phyloP scores from a whole-genome alignment of 2,888 invertebrate genomes.

The Pherbina coryleti region DNA sequence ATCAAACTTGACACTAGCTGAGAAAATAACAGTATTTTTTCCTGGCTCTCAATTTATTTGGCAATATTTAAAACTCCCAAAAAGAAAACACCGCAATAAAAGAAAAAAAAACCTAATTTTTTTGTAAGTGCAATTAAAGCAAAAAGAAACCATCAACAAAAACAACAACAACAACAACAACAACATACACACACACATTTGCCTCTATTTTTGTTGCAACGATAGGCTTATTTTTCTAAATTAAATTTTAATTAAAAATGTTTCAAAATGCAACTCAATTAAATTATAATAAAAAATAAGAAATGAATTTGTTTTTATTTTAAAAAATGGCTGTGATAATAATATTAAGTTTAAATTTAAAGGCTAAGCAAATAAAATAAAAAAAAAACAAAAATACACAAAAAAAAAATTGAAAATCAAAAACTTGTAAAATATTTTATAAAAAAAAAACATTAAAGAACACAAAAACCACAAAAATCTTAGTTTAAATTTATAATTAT shows the following conservation, averaged over 20 bases:
- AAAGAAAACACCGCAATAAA: conserved; percentile 48
- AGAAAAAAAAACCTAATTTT: conserved; percentile 46
- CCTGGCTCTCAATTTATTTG: conserved; percentile 31
- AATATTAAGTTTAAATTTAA: conserved; percentile 52
- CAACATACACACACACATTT: conserved; percentile 49
- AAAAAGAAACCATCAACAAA: conserved; percentile 41
- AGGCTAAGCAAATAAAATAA: conserved; percentile 39
- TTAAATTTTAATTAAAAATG: conserved; percentile 41
- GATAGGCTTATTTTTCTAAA: conserved; percentile 47
- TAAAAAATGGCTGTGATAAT: conserved; percentile 63
- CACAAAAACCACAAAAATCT: conserved; percentile 10
- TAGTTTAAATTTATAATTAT: conserved; percentile 21
- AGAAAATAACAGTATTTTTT: conserved; percentile 31
- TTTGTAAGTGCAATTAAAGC: conserved; percentile 46
- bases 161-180: conserved; percentile 44
- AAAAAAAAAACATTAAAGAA: conserved; percentile 6
- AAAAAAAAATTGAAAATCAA: conserved; percentile 4
- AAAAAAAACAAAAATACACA: conserved; percentile 13
- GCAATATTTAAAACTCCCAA: conserved; percentile 38
- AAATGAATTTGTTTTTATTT: conserved; percentile 57
- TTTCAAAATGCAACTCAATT: conserved; percentile 38
- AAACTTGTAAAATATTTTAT: conserved; percentile 32
- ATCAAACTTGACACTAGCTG: not conserved
- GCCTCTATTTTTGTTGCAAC: conserved; percentile 40
- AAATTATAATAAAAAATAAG: conserved; percentile 47